Percentiles rank a stretch among this genome's conserved stretches.
These are phyloP conservation scores for Sebastes kiyomatsui DNA, from an alignment of 2,797 vertebrate species.

Conservation along the genomic window DNA sequence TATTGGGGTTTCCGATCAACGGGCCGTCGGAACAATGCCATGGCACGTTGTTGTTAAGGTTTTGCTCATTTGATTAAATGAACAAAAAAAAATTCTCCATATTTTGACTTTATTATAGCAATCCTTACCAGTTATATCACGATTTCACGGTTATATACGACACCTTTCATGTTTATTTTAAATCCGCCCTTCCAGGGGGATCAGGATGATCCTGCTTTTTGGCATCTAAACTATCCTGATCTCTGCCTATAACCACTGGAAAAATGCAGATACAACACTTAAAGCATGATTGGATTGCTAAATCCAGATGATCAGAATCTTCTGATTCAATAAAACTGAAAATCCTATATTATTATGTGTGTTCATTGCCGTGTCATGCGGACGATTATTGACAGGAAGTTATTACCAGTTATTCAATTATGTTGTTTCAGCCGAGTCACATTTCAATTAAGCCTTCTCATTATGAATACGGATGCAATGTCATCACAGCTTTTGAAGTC, in stretches of 20 bases:
- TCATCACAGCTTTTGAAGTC: not conserved
- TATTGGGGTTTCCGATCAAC: not conserved
- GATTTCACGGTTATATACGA: slow-evolving; percentile 45
- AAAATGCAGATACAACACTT: slow-evolving; percentile 3
- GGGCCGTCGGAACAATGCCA: not conserved
- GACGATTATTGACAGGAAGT: not conserved
- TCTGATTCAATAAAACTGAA: not conserved
- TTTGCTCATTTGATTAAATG: slow-evolving; percentile 6
- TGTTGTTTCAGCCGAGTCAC: not conserved
- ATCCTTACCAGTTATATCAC: slow-evolving; percentile 3
- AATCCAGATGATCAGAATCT: slow-evolving; percentile 15
- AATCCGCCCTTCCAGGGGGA: slow-evolving; percentile 42
- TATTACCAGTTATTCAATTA: not conserved
- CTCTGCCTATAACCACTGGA: slow-evolving; percentile 14
- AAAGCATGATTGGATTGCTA: not conserved
- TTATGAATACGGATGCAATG: not conserved
- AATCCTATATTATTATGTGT: not conserved
- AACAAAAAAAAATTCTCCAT: not conserved
- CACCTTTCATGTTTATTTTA: slow-evolving; percentile 39
- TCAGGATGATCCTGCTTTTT: slow-evolving; percentile 48
- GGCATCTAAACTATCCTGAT: slow-evolving; percentile 32
- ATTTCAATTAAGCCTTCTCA: not conserved
- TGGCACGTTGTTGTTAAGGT: not conserved
- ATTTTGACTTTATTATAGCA: slow-evolving; percentile 1
- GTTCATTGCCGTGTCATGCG: not conserved